Conservation (phyloP, 2,888 invertebrate genomes). For the Plagodis pulveraria region DNA sequence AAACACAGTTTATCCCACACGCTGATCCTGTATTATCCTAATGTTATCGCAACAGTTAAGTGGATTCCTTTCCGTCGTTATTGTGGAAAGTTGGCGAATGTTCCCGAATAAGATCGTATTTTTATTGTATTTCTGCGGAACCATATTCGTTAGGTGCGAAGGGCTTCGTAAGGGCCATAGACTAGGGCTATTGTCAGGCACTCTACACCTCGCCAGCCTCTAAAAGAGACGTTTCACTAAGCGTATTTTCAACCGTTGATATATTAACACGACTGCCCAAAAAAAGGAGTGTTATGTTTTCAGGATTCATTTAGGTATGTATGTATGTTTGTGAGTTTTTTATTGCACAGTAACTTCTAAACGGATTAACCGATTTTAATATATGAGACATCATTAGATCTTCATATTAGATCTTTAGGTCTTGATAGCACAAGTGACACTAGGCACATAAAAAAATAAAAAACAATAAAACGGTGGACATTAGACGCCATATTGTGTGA, state of each 20-base stretch:
- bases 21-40: conserved; percentile 13
- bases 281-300: too few species aligned
- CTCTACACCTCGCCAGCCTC: conserved; percentile 10
- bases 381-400: too few species aligned
- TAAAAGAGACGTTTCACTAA: conserved; percentile 7
- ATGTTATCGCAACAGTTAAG: conserved; percentile 22
- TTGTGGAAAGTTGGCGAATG: conserved; percentile 17
- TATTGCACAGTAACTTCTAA: too few species aligned
- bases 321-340: too few species aligned
- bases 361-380: too few species aligned
- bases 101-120: conserved; percentile 16
- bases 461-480: too few species aligned
- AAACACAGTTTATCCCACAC: conserved; percentile 7
- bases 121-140: conserved; percentile 22
- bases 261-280: too few species aligned
- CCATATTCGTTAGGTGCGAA: conserved; percentile 30
- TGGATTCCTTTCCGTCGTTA: conserved; percentile 17
- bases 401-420: too few species aligned
- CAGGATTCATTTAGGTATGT: too few species aligned
- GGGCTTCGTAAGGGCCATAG: conserved; percentile 24
- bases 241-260: not conserved
- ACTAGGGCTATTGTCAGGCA: conserved; percentile 25
- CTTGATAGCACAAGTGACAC: too few species aligned
- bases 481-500: too few species aligned
- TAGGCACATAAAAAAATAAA: too few species aligned